Evolutionary conservation across 1,140 invertebrate genomes (phyloP).

Genomic region (Tetramorium simillimum): DNA sequence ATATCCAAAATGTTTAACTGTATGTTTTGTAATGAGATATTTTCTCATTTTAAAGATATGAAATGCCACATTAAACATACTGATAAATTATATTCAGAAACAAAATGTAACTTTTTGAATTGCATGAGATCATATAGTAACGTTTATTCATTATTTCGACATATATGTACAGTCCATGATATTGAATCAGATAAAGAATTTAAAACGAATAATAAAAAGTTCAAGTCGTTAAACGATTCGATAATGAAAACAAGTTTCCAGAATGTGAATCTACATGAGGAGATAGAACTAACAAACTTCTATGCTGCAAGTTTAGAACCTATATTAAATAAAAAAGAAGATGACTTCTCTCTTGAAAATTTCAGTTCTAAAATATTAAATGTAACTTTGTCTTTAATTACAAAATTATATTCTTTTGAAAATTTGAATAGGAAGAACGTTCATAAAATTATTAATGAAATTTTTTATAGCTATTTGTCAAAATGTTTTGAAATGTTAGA

Average conservation of each 20-base stretch:
- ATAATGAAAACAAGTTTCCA: too few species aligned
- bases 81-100: conserved; percentile 1
- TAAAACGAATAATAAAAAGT: too few species aligned
- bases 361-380: not conserved
- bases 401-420: conserved; percentile 14
- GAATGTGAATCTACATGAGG: too few species aligned
- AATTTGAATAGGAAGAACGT: not conserved
- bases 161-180: conserved; percentile 3
- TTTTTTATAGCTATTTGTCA: not conserved
- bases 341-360: not conserved
- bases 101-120: conserved; percentile 5
- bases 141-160: not conserved
- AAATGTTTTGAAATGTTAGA: not conserved
- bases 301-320: too few species aligned
- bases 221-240: too few species aligned
- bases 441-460: conserved; percentile 1
- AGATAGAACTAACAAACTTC: too few species aligned
- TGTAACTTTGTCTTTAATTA: conserved; percentile 5
- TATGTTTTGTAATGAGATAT: not conserved
- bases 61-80: not conserved
- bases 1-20: not conserved
- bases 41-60: not conserved
- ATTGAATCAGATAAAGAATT: not conserved
- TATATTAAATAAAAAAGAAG: too few species aligned
- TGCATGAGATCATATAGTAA: not conserved